A percentile compares a stretch with the other conserved stretches of the same genome.
phyloP scores from a whole-genome alignment of 2,113 vertebrate genomes.

The Eudyptes chrysolophus region DNA sequence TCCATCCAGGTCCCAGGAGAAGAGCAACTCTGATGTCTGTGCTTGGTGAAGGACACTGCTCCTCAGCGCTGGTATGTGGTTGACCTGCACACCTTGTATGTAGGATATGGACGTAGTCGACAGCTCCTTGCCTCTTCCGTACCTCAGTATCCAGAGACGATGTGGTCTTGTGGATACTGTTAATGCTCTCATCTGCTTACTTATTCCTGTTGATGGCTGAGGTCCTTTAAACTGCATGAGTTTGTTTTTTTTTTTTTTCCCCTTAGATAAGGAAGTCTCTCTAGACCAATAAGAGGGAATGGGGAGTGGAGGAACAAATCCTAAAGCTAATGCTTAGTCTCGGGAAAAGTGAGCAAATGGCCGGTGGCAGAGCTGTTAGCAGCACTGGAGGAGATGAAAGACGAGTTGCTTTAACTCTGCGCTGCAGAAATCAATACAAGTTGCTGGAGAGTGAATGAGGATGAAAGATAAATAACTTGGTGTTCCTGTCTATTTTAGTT shows the following conservation, averaged over 20 bases:
- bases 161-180: background rate
- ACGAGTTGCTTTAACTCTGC: background rate
- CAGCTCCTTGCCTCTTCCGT: background rate
- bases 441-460: background rate
- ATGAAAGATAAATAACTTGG: background rate
- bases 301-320: background rate
- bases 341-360: background rate
- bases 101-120: too few relatives aligned
- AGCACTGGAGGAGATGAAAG: background rate
- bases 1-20: background rate
- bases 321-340: background rate
- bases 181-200: background rate
- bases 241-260: too few relatives aligned
- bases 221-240: background rate
- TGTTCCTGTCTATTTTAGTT: background rate
- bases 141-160: background rate
- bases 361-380: background rate
- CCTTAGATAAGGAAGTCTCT: background rate
- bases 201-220: background rate
- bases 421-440: background rate
- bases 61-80: background rate
- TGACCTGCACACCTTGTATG: background rate
- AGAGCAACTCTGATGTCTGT: background rate
- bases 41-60: background rate
- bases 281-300: background rate